A percentile compares a stretch with the other conserved stretches of the same genome.
These are phyloP conservation scores for Rhaphigaster nebulosa DNA, from an alignment of 2,888 invertebrate genomes.

Conservation along the genomic window DNA sequence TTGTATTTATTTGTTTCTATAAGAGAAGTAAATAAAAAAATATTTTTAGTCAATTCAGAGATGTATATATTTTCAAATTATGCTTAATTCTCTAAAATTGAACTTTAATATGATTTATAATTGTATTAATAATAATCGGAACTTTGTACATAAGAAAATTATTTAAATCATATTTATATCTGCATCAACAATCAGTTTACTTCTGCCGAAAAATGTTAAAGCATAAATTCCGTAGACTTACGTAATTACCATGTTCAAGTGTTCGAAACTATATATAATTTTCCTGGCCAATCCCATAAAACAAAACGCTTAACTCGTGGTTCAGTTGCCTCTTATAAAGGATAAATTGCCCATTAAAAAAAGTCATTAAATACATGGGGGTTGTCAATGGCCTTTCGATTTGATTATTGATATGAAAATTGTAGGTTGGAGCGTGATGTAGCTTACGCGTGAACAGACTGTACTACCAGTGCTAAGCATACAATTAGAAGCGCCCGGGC, in stretches of 20 bases:
- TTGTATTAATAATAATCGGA: background rate
- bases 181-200: background rate
- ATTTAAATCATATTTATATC: background rate
- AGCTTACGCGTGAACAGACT: background rate
- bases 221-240: background rate
- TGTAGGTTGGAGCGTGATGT: slow-evolving; percentile 36
- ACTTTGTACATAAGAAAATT: background rate
- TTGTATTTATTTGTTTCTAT: too few relatives aligned
- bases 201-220: too few relatives aligned
- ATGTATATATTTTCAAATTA: too few relatives aligned
- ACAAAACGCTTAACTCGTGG: background rate
- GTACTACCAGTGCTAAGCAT: background rate
- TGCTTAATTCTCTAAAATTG: background rate
- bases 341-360: slow-evolving; percentile 12
- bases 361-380: background rate
- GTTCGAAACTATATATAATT: background rate
- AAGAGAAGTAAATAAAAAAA: too few relatives aligned
- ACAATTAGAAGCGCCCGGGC: background rate
- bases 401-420: slow-evolving; percentile 40
- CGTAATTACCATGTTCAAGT: background rate
- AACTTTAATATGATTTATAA: background rate
- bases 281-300: background rate
- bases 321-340: background rate
- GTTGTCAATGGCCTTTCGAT: slow-evolving; percentile 6
- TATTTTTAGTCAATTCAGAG: too few relatives aligned